A percentile compares a stretch with the other conserved stretches of the same genome.
Evolutionary conservation across 2,888 invertebrate genomes (phyloP).

Genomic region (Synergus japonicus): DNA sequence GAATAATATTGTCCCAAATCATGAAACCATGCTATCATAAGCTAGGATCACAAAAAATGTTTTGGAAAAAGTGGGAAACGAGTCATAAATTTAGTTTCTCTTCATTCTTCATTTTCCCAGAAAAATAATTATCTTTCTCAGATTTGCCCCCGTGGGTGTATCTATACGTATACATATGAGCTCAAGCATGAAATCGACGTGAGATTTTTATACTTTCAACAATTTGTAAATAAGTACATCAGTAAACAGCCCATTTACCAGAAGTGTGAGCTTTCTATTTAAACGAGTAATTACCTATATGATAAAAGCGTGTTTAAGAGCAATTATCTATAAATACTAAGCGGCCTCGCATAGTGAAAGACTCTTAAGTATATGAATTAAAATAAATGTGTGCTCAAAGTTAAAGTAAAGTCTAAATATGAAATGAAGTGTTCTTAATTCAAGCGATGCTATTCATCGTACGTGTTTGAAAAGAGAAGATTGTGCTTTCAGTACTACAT

Average conservation of each 20-base stretch:
- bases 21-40: no score
- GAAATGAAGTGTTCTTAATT: neutral
- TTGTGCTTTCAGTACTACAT: neutral
- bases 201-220: neutral
- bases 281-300: neutral
- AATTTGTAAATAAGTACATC: neutral
- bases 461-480: neutral
- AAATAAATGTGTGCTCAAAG: neutral
- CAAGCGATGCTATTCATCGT: neutral
- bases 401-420: neutral
- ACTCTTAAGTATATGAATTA: neutral
- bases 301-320: neutral
- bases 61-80: neutral
- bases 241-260: neutral
- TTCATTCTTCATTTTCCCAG: neutral
- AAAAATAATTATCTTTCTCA: neutral
- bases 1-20: no score
- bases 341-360: neutral
- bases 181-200: neutral
- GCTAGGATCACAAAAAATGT: no score
- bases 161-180: neutral
- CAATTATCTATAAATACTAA: neutral
- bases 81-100: neutral
- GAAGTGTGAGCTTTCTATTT: slow-evolving; percentile 14
- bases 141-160: no score